These are phyloP conservation scores for Clytia hemisphaerica DNA, from an alignment of 30 jellyfish, hydroid and myxozoan species.

Conservation along the genomic window DNA sequence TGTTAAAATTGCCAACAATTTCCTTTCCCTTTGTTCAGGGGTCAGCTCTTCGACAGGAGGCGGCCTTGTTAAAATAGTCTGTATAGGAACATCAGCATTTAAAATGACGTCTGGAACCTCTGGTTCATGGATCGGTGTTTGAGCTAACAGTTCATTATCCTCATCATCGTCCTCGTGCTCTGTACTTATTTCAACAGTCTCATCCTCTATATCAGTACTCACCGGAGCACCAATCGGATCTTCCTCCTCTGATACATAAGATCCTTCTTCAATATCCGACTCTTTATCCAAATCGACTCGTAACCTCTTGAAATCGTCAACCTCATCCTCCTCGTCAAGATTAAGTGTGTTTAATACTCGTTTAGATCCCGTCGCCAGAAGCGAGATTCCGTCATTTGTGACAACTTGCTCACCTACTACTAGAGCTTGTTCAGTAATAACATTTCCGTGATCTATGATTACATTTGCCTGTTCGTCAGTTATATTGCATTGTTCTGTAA, in stretches of 20 bases:
- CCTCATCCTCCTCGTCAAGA: slow-evolving; percentile 3
- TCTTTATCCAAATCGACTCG: slow-evolving; percentile 3
- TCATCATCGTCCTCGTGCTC: slow-evolving; percentile 15
- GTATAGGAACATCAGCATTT: slow-evolving; percentile 12
- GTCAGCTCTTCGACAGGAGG: slow-evolving; percentile 1
- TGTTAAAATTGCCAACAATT: slow-evolving; percentile 7
- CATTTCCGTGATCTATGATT: too few relatives aligned
- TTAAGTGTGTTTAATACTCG: too few relatives aligned
- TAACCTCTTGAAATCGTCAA: background rate
- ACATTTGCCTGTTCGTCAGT: too few relatives aligned
- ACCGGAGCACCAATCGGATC: slow-evolving; percentile 1
- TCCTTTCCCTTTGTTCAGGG: slow-evolving; percentile 20
- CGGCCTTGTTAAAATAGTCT: slow-evolving; percentile 4
- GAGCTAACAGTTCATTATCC: too few relatives aligned
- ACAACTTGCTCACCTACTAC: too few relatives aligned
- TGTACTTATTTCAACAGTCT: slow-evolving; percentile 30
- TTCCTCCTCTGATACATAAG: slow-evolving; percentile 28
- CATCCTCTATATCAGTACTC: slow-evolving; percentile 18
- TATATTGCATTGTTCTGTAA: too few relatives aligned
- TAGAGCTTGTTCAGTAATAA: too few relatives aligned
- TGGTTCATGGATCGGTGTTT: background rate
- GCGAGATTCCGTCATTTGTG: too few relatives aligned
- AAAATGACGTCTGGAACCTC: background rate
- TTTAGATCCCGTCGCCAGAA: too few relatives aligned
- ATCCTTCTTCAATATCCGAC: slow-evolving; percentile 8